Conservation (phyloP, 1,140 invertebrate species). For the Calosoma granatense region DNA sequence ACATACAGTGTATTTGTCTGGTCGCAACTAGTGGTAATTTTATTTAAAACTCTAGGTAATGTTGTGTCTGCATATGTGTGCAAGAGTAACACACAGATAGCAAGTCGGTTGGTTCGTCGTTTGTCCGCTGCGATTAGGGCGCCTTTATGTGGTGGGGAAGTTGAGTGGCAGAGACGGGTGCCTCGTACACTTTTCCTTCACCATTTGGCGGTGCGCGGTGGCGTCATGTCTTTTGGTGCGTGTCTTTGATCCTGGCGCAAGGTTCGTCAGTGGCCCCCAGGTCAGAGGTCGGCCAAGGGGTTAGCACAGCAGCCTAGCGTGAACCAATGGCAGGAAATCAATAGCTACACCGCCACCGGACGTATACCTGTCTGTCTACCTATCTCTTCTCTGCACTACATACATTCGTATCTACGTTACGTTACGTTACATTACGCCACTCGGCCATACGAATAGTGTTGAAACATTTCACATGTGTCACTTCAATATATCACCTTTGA, state of each 20-base stretch:
- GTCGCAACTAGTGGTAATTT: too few species aligned
- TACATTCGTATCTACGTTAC: background rate
- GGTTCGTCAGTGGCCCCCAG: background rate
- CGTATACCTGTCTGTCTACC: constrained; percentile 2
- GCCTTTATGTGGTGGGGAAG: too few species aligned
- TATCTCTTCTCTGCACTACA: background rate
- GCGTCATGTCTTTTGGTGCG: background rate
- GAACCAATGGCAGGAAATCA: background rate
- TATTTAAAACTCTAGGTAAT: too few species aligned
- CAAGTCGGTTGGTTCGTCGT: too few species aligned
- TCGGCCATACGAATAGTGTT: too few species aligned
- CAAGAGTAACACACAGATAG: too few species aligned
- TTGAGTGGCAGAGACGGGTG: too few species aligned
- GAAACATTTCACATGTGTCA: background rate
- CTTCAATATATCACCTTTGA: background rate
- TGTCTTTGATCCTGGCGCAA: background rate
- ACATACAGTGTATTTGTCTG: too few species aligned
- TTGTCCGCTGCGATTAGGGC: too few species aligned
- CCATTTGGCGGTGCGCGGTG: background rate
- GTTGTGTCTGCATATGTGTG: too few species aligned
- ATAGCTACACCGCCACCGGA: background rate
- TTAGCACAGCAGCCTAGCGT: background rate
- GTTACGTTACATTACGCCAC: background rate
- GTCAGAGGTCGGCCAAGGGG: constrained; percentile 3
- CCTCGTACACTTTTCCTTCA: too few species aligned